A percentile compares a stretch with the other conserved stretches of the same genome.
phyloP scores from a whole-genome alignment of 2,888 invertebrate species.

The Spodoptera picta region DNA sequence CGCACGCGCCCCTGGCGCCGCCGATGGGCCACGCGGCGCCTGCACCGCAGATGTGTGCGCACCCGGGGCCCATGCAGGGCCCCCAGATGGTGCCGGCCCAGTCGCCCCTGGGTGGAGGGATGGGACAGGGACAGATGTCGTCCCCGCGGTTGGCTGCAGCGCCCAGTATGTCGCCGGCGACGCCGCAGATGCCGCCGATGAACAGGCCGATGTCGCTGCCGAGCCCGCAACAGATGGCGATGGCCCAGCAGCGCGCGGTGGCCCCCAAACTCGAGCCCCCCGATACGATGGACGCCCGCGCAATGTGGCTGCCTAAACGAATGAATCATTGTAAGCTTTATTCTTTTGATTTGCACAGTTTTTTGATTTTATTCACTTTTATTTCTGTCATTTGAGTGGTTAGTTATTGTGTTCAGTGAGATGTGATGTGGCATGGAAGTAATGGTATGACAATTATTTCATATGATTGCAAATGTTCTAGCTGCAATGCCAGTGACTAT shows the following conservation, averaged over 20 bases:
- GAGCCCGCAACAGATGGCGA: constrained; percentile 78
- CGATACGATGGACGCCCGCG: constrained; percentile 88
- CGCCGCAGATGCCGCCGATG: constrained; percentile 82
- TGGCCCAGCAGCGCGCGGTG: constrained; percentile 81
- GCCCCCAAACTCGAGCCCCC: constrained; percentile 90
- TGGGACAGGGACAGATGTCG: constrained; percentile 76
- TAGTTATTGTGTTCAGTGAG: constrained; percentile 24
- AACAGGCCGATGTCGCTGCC: constrained; percentile 81
- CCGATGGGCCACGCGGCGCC: constrained; percentile 59
- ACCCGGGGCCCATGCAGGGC: constrained; percentile 73
- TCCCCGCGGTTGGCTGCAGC: constrained; percentile 83
- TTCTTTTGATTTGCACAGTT: constrained; percentile 66
- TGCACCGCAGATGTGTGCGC: constrained; percentile 65
- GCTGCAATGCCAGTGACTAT: constrained; percentile 85
- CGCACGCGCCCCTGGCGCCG: constrained; percentile 74
- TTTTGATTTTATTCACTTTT: constrained; percentile 57
- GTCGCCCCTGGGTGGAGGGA: constrained; percentile 63
- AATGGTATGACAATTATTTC: constrained; percentile 3
- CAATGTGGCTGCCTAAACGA: constrained; percentile 90
- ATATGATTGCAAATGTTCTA: constrained; percentile 58
- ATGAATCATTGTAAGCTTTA: constrained; percentile 91
- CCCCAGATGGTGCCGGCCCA: constrained; percentile 72
- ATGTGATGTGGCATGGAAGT: background rate
- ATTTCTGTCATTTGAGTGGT: constrained; percentile 37
- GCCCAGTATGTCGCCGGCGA: constrained; percentile 83